Conservation (phyloP, 2,113 vertebrate species). For the Petromus typicus region DNA sequence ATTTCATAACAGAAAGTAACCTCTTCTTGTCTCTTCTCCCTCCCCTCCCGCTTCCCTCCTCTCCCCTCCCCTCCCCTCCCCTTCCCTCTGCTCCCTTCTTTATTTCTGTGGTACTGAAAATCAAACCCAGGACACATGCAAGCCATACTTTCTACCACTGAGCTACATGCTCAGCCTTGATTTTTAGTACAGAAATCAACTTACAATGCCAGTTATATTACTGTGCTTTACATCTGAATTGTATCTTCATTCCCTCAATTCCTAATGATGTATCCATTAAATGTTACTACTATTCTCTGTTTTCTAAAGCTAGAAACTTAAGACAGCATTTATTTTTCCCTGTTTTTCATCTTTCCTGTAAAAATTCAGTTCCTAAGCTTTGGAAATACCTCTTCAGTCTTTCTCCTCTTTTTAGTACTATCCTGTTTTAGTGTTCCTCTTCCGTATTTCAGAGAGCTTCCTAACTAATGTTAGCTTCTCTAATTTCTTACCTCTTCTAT, state of each 20-base stretch:
- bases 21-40: not conserved
- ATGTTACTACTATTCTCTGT: not conserved
- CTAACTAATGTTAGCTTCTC: not conserved
- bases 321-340: not conserved
- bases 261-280: not conserved
- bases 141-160: not conserved
- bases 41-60: too few species aligned
- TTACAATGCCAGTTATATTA: not conserved
- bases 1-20: slow-evolving; percentile 47
- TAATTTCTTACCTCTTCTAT: not conserved
- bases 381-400: slow-evolving; percentile 5
- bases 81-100: not conserved
- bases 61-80: not conserved
- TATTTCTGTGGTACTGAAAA: not conserved
- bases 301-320: slow-evolving; percentile 33
- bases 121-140: not conserved
- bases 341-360: not conserved
- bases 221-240: not conserved
- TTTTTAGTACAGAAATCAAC: slow-evolving; percentile 51
- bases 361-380: slow-evolving; percentile 21
- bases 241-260: not conserved
- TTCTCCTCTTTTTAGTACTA: not conserved
- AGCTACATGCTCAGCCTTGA: not conserved
- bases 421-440: not conserved
- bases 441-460: not conserved